Percentiles rank a stretch among this genome's conserved stretches.
phyloP scores from a whole-genome alignment of 2,113 vertebrate species.

The Numenius arquata region DNA sequence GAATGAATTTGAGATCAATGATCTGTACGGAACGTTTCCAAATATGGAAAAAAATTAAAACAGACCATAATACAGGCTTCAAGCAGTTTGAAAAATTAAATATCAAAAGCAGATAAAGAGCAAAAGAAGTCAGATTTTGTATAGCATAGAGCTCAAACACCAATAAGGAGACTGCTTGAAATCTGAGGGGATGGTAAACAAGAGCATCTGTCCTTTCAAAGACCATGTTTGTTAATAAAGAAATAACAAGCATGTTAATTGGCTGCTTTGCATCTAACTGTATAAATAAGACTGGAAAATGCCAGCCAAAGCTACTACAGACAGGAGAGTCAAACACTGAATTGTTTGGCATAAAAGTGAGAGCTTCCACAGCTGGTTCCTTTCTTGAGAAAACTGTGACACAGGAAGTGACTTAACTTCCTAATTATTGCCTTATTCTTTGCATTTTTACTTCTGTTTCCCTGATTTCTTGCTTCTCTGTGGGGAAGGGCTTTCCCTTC shows the following conservation, averaged over 20 bases:
- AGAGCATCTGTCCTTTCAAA: constrained; percentile 29
- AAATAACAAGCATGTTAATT: constrained; percentile 16
- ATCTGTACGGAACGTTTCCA: background rate
- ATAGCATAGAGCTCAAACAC: background rate
- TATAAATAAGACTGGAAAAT: constrained; percentile 44
- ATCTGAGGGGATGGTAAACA: background rate
- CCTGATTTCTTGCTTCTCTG: background rate
- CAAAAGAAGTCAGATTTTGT: background rate
- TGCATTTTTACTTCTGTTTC: background rate
- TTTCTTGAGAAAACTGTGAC: background rate
- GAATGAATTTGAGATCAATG: background rate
- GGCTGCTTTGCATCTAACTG: constrained; percentile 20
- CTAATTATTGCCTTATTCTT: background rate
- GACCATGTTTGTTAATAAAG: constrained; percentile 28
- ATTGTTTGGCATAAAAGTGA: background rate
- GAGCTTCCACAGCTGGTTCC: background rate
- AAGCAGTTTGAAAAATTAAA: background rate
- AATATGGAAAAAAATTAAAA: background rate
- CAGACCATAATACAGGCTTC: background rate
- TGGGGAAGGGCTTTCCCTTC: background rate
- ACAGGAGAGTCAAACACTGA: background rate
- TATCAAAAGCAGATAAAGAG: constrained; percentile 7
- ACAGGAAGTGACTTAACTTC: background rate
- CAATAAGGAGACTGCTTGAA: background rate
- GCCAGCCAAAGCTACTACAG: constrained; percentile 15